A percentile compares a stretch with the other conserved stretches of the same genome.
phyloP scores from a whole-genome alignment of 2,797 vertebrate genomes.

The Muraenolepis orangiensis region DNA sequence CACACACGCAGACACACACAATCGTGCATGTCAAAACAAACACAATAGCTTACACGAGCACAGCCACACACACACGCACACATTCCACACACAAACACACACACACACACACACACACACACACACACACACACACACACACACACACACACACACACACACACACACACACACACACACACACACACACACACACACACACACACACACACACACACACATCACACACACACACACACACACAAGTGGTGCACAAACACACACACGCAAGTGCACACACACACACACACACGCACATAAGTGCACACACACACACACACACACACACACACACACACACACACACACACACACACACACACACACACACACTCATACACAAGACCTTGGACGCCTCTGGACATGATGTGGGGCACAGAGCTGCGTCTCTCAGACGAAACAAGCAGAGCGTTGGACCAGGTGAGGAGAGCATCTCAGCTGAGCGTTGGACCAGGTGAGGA shows the following conservation, averaged over 20 bases:
- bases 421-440: constrained; percentile 12
- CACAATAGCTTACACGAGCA: too few relatives aligned
- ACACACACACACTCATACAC: neutral
- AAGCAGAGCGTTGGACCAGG: neutral
- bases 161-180: neutral
- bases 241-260: too few relatives aligned
- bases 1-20: neutral
- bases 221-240: too few relatives aligned
- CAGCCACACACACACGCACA: neutral
- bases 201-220: constrained; percentile 14
- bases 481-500: too few relatives aligned
- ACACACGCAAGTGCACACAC: constrained; percentile 17
- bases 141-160: constrained; percentile 6
- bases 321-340: constrained; percentile 4
- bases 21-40: too few relatives aligned
- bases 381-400: too few relatives aligned
- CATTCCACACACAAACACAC: constrained; percentile 14
- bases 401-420: neutral
- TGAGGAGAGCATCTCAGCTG: constrained; percentile 11
- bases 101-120: constrained; percentile 9
- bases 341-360: neutral
- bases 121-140: constrained; percentile 7
- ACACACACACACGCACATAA: neutral
- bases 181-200: neutral
- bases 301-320: constrained; percentile 6